Percentiles rank a stretch among this genome's conserved stretches.
Conservation (phyloP, 2,888 invertebrate genomes). For the Folsomia manolachei region DNA sequence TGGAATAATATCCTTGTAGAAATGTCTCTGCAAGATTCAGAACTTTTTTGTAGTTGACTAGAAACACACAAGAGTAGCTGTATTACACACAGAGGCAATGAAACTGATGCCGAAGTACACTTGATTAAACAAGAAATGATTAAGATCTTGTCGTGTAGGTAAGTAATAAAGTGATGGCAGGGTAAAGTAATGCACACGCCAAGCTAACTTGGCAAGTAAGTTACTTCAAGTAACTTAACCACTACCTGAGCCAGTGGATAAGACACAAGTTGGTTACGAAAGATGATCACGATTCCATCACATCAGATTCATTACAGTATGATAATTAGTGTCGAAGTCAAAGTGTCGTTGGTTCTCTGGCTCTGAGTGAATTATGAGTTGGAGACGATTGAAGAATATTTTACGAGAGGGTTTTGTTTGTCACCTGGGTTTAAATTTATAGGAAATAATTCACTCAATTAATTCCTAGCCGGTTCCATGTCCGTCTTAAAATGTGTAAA, state of each 20-base stretch:
- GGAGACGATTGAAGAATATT: neutral
- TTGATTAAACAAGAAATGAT: neutral
- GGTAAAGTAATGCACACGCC: neutral
- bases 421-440: neutral
- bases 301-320: neutral
- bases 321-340: conserved; percentile 5
- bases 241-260: too few species aligned
- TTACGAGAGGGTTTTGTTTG: neutral
- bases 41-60: too few species aligned
- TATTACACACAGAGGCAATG: too few species aligned
- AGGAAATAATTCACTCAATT: conserved; percentile 7
- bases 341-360: neutral
- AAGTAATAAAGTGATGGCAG: neutral
- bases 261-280: neutral
- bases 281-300: neutral
- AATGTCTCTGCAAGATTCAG: too few species aligned
- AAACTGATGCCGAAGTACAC: neutral
- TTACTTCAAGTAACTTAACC: too few species aligned
- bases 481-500: neutral
- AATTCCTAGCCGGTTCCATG: conserved; percentile 2
- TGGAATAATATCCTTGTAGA: too few species aligned
- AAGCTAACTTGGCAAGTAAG: neutral
- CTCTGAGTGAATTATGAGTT: neutral
- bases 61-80: too few species aligned
- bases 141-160: neutral